Conservation (phyloP, 2,113 vertebrate species). For the Neoarius graeffei region DNA sequence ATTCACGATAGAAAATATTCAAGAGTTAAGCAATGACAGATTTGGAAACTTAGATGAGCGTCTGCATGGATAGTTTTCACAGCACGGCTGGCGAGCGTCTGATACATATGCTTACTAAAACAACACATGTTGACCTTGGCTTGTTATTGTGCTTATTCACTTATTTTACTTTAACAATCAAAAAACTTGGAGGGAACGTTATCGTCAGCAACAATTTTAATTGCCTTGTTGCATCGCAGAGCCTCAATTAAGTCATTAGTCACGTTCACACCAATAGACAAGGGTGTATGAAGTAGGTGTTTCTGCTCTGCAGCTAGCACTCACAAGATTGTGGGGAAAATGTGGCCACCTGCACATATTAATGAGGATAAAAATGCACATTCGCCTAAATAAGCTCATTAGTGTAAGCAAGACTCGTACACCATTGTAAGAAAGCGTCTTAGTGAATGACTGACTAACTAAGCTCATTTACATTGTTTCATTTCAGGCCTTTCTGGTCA, state of each 20-base stretch:
- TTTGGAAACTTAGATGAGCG: too few relatives aligned
- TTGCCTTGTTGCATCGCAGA: constrained; percentile 21
- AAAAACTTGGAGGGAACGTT: background rate
- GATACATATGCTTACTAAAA: too few relatives aligned
- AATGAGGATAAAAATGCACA: constrained; percentile 31
- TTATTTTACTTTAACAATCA: background rate
- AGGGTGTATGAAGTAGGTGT: constrained; percentile 5
- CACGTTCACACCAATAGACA: constrained; percentile 27
- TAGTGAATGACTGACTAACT: background rate
- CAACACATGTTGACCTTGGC: background rate
- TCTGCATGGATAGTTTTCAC: too few relatives aligned
- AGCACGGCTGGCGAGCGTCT: too few relatives aligned
- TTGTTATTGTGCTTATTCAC: background rate
- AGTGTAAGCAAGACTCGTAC: constrained; percentile 14
- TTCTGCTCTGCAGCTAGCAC: constrained; percentile 7
- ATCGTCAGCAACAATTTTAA: constrained; percentile 5
- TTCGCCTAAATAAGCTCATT: constrained; percentile 45
- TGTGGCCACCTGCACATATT: constrained; percentile 23
- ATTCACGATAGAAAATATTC: too few relatives aligned
- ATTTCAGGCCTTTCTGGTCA: constrained; percentile 31
- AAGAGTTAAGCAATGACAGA: too few relatives aligned
- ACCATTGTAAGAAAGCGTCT: background rate
- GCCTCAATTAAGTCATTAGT: constrained; percentile 44
- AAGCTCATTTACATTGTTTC: constrained; percentile 19
- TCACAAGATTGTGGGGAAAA: constrained; percentile 18